A percentile compares a stretch with the other conserved stretches of the same genome.
Evolutionary conservation across 2,888 invertebrate genomes (phyloP).

Genomic region (Oscheius sp.): DNA sequence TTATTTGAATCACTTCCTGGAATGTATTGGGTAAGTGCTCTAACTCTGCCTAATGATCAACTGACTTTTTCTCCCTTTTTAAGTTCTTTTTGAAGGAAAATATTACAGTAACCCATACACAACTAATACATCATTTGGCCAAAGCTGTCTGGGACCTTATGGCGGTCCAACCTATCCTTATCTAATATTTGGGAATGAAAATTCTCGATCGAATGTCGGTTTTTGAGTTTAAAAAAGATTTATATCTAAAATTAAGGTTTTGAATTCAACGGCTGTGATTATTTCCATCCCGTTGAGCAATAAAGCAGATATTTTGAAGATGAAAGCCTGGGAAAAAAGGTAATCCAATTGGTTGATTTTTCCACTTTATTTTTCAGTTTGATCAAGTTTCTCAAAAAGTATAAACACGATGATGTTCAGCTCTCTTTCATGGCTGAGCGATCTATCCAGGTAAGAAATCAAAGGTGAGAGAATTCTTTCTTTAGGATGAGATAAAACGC

Average conservation of each 20-base stretch:
- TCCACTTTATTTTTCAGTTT: slow-evolving; percentile 49
- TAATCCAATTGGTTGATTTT: not conserved
- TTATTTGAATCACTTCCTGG: slow-evolving; percentile 3
- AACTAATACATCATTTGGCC: not conserved
- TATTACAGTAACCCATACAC: slow-evolving; percentile 18
- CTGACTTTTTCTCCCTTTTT: not conserved
- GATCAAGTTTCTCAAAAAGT: slow-evolving; percentile 71
- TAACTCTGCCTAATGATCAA: not conserved
- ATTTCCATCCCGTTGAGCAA: slow-evolving; percentile 20
- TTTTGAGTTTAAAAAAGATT: too few species aligned
- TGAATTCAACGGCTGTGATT: slow-evolving; percentile 16
- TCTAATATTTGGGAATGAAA: slow-evolving; percentile 4
- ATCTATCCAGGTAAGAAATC: slow-evolving; percentile 57
- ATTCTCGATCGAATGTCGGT: too few species aligned
- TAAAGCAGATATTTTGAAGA: slow-evolving; percentile 5
- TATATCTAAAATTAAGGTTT: too few species aligned
- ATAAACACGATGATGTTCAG: slow-evolving; percentile 59
- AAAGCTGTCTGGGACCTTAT: slow-evolving; percentile 8
- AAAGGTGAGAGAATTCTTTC: not conserved
- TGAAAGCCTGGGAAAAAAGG: slow-evolving; percentile 18
- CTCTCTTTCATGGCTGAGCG: slow-evolving; percentile 73
- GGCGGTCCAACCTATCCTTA: slow-evolving; percentile 19
- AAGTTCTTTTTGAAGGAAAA: not conserved
- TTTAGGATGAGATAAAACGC: slow-evolving; percentile 87
- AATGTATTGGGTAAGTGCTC: slow-evolving; percentile 6